Base-by-base conservation (phyloP, 92 coral and sea anemone genomes). In the Porites lobata region DNA sequence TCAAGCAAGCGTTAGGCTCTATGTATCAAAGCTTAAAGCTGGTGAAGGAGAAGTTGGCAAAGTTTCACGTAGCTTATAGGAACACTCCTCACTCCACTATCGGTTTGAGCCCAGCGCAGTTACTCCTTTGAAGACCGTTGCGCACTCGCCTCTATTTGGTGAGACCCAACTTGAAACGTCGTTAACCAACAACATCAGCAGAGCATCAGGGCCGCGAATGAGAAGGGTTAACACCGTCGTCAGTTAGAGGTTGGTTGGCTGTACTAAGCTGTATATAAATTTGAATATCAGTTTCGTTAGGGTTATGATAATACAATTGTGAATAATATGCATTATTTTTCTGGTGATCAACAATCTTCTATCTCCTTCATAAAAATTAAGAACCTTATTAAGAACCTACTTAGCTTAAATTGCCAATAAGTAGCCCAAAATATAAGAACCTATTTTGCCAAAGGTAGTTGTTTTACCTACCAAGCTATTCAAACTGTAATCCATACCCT, bases 101-200 rank as follows among this genome's bases (percentile, higher is more conserved):
- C 63, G 79, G 26, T 75, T 62, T 29, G 79, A 75, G 85, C 75
- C 43, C 59, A 52, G 76, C 85, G 6, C 74, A 52, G 57, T 54
- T 64, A 68, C 53, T 81, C 53, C 29, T 81, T 29, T 18, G 75
- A 24, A 81, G 85, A 81, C 85, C 75, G 62, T 21, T 81, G 73
- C 62, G 85, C 75, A 81, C 85, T 22, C 76, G 17, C 26, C 73
- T 81, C 50, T 77, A 81, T 81, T 52, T 81, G 63, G 85, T 47
- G 3, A 81, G 67, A 29, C 24, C 85, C 75, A 81, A 81, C 75
- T 81, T 81, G 75, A 81, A 81, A 32, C 47, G 65, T 21, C 67
- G 32, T n/a, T n/a, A 68, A 67, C 43, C 54, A 61, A 81, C 53
- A 85, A 47, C 79, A 79, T 80, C 59, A 54, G 59, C 59, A 54